These are phyloP conservation scores for Leguminivora glycinivorella DNA, from an alignment of 1,140 invertebrate genomes.

Conservation along the genomic window DNA sequence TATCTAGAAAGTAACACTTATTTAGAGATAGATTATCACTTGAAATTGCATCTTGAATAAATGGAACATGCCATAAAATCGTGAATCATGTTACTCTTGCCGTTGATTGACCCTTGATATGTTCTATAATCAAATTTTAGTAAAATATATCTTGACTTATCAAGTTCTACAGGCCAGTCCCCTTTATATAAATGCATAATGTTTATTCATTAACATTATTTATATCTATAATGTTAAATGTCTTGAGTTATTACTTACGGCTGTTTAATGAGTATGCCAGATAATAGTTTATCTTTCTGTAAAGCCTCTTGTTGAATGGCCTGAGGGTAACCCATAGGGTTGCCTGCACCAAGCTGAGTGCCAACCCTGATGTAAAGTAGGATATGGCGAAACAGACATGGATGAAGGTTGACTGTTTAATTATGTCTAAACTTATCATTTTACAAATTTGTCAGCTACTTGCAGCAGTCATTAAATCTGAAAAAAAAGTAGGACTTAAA, in stretches of 20 bases:
- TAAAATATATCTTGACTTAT: too few relatives aligned
- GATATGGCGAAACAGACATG: slow-evolving; percentile 92
- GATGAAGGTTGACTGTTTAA: slow-evolving; percentile 82
- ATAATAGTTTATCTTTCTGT: slow-evolving; percentile 95
- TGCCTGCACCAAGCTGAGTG: slow-evolving; percentile 90
- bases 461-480: slow-evolving; percentile 52
- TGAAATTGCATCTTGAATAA: too few relatives aligned
- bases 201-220: too few relatives aligned
- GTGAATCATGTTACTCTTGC: too few relatives aligned
- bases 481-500: slow-evolving; percentile 39
- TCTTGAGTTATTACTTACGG: slow-evolving; percentile 85
- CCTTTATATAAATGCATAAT: too few relatives aligned
- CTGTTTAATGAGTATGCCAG: slow-evolving; percentile 93
- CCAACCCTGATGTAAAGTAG: slow-evolving; percentile 93
- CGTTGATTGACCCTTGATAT: too few relatives aligned
- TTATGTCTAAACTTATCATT: slow-evolving; percentile 84
- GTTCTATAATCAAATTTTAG: too few relatives aligned
- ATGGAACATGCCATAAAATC: too few relatives aligned
- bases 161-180: too few relatives aligned
- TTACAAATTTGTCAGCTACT: slow-evolving; percentile 51
- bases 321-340: slow-evolving; percentile 87
- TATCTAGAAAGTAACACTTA: too few relatives aligned
- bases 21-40: too few relatives aligned
- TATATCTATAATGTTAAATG: background rate
- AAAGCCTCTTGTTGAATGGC: slow-evolving; percentile 87